phyloP scores from a whole-genome alignment of 2,888 invertebrate species.

The Carterocephalus palaemon region DNA sequence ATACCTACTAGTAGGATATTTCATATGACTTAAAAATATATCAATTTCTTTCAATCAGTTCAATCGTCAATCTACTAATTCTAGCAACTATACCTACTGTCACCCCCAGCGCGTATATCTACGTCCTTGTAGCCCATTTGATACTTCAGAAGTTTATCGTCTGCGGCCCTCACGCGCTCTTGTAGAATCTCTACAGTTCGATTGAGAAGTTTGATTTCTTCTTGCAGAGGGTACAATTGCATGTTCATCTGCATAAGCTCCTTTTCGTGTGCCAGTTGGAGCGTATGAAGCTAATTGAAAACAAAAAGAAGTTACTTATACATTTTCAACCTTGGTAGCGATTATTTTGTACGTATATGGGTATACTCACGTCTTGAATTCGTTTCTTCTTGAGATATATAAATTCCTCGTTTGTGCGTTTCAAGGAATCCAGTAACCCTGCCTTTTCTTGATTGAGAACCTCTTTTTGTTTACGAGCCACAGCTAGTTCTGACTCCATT shows the following conservation, averaged over 20 bases:
- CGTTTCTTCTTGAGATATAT: conserved; percentile 87
- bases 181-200: conserved; percentile 76
- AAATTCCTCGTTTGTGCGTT: conserved; percentile 86
- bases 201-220: conserved; percentile 80
- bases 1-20: neutral
- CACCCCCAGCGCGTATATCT: conserved; percentile 57
- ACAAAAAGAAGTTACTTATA: conserved; percentile 2
- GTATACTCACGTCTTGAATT: conserved; percentile 85
- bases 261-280: conserved; percentile 85
- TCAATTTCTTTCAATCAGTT: neutral
- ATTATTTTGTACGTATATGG: no score
- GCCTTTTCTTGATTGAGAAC: conserved; percentile 73
- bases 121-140: conserved; percentile 48
- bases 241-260: conserved; percentile 83
- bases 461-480: conserved; percentile 70
- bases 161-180: conserved; percentile 54
- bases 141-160: conserved; percentile 57
- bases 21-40: neutral
- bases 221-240: conserved; percentile 78
- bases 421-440: conserved; percentile 81
- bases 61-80: conserved; percentile 7
- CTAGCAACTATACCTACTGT: conserved; percentile 37
- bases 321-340: neutral
- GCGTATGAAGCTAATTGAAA: conserved; percentile 82
- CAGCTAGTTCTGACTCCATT: conserved; percentile 64